phyloP scores from a whole-genome alignment of 2,113 vertebrate genomes.

The Pheucticus melanocephalus region DNA sequence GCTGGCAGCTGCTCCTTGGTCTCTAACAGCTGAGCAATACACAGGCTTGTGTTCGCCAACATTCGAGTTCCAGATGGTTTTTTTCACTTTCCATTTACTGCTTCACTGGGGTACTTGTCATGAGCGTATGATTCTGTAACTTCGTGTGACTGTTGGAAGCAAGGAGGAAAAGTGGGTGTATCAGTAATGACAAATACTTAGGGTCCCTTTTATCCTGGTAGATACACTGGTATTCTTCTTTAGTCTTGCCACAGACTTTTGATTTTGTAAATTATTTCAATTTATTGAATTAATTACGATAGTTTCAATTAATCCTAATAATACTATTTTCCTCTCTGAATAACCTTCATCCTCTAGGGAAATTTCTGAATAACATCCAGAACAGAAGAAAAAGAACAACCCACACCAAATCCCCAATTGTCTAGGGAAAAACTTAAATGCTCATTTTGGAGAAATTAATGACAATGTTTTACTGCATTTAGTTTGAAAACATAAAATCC shows the following conservation, averaged over 20 bases:
- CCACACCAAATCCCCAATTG: neutral
- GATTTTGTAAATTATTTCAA: neutral
- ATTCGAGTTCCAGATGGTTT: neutral
- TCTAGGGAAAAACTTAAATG: neutral
- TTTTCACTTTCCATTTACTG: neutral
- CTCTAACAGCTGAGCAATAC: accelerated
- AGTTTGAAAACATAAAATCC: neutral
- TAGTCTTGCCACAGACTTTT: neutral
- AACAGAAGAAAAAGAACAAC: neutral
- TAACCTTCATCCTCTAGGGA: neutral
- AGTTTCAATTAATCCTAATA: neutral
- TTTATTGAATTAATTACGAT: neutral
- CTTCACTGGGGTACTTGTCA: neutral
- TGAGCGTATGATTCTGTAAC: accelerated
- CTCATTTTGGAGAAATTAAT: neutral
- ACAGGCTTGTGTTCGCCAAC: neutral
- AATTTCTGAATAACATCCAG: neutral
- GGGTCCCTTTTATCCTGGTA: neutral
- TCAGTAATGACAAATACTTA: neutral
- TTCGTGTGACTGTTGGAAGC: neutral
- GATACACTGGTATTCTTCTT: neutral
- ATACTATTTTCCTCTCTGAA: neutral
- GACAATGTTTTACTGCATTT: neutral
- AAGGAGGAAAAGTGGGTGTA: neutral
- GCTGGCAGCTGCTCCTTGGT: neutral